Percentiles rank a stretch among this genome's conserved stretches.
Evolutionary conservation across 2,113 vertebrate species (phyloP).

Genomic region (Ranitomeya imitator): DNA sequence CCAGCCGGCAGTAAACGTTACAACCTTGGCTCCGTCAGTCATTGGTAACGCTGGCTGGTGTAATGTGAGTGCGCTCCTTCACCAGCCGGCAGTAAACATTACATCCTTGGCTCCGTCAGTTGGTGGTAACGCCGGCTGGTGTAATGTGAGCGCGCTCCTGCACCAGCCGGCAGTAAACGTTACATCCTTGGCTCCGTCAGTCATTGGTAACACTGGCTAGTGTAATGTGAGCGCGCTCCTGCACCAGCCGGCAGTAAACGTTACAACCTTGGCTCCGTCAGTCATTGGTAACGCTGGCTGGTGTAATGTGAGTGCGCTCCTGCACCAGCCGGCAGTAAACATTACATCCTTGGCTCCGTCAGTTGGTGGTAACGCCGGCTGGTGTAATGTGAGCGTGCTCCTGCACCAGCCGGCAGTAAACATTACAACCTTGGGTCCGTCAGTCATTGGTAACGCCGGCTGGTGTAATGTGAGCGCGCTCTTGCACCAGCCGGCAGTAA

Average conservation of each 20-base stretch:
- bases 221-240: neutral
- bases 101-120: neutral
- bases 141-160: neutral
- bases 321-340: neutral
- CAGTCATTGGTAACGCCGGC: neutral
- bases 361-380: neutral
- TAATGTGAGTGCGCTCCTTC: neutral
- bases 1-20: conserved; percentile 12
- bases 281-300: neutral
- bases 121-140: neutral
- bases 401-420: neutral
- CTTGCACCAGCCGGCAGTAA: neutral
- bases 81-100: conserved; percentile 4
- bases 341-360: neutral
- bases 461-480: neutral
- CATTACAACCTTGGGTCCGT: neutral
- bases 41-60: neutral
- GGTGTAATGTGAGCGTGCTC: neutral
- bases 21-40: neutral
- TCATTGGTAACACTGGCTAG: neutral
- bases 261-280: neutral
- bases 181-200: neutral
- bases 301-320: neutral
- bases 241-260: conserved; percentile 1
- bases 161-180: conserved; percentile 6